phyloP scores from a whole-genome alignment of 2,888 invertebrate species.

The Adelognathus sp. region DNA sequence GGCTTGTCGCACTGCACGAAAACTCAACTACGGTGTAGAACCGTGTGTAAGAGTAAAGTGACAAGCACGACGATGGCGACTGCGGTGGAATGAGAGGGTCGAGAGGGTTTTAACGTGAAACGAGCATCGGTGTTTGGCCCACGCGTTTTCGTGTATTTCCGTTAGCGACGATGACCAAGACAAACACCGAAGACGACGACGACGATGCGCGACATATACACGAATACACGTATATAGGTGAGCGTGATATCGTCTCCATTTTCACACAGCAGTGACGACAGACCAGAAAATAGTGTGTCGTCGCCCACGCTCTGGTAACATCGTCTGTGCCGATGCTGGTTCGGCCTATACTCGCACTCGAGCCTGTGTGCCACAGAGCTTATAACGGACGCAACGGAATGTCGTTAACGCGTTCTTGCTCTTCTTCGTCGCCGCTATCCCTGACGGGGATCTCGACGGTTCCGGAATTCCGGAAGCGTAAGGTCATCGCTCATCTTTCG shows the following conservation, averaged over 20 bases:
- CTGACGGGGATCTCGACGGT: slow-evolving; percentile 20
- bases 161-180: slow-evolving; percentile 35
- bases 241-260: slow-evolving; percentile 25
- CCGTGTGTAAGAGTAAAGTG: slow-evolving; percentile 6
- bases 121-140: slow-evolving; percentile 4
- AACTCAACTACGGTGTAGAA: slow-evolving; percentile 1
- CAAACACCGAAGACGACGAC: background rate
- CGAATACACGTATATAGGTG: background rate
- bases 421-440: background rate
- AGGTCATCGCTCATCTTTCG: slow-evolving; percentile 36
- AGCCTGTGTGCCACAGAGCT: slow-evolving; percentile 6
- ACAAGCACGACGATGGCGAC: no score
- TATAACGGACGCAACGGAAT: slow-evolving; percentile 25
- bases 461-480: slow-evolving; percentile 29
- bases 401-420: slow-evolving; percentile 37
- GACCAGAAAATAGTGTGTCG: slow-evolving; percentile 61
- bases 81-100: background rate
- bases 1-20: background rate
- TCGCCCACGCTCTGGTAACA: slow-evolving; percentile 45
- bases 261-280: slow-evolving; percentile 56
- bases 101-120: background rate
- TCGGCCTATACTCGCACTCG: no score
- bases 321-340: slow-evolving; percentile 33
- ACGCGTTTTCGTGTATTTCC: slow-evolving; percentile 52
- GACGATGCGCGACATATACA: background rate